These are phyloP conservation scores for Bufotes viridis DNA, from an alignment of 2,797 vertebrate genomes.

Conservation along the genomic window DNA sequence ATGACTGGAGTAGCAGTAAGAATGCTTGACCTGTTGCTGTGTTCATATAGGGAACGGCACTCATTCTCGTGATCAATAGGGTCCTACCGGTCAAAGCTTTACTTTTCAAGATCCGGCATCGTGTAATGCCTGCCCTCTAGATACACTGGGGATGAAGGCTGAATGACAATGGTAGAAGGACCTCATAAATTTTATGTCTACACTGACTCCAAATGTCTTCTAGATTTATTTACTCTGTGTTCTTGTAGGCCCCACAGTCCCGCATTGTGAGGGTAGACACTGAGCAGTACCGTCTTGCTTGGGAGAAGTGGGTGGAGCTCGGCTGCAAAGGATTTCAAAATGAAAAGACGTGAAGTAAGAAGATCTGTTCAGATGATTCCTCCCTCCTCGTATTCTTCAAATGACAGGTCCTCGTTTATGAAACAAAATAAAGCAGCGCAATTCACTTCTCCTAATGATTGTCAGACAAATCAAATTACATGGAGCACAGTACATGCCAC, in stretches of 20 bases:
- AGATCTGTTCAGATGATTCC: background rate
- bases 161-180: too few species aligned
- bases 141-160: too few species aligned
- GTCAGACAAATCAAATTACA: conserved; percentile 17
- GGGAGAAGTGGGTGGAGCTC: background rate
- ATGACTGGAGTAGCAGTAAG: too few species aligned
- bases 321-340: background rate
- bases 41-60: too few species aligned
- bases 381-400: background rate
- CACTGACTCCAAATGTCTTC: background rate
- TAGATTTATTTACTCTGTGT: background rate
- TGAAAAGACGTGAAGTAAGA: background rate
- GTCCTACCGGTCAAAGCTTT: too few species aligned
- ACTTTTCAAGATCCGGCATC: too few species aligned
- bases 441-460: conserved; percentile 9
- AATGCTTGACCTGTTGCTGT: too few species aligned
- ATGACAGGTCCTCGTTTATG: background rate
- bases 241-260: background rate
- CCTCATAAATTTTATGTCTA: too few species aligned
- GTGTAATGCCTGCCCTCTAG: too few species aligned
- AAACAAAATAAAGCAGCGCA: background rate
- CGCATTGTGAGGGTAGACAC: background rate
- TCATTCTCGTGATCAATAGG: too few species aligned
- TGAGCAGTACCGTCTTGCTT: background rate
- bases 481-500: background rate